Conservation (phyloP, 1,140 invertebrate genomes). For the Leptoteleia sp. region DNA sequence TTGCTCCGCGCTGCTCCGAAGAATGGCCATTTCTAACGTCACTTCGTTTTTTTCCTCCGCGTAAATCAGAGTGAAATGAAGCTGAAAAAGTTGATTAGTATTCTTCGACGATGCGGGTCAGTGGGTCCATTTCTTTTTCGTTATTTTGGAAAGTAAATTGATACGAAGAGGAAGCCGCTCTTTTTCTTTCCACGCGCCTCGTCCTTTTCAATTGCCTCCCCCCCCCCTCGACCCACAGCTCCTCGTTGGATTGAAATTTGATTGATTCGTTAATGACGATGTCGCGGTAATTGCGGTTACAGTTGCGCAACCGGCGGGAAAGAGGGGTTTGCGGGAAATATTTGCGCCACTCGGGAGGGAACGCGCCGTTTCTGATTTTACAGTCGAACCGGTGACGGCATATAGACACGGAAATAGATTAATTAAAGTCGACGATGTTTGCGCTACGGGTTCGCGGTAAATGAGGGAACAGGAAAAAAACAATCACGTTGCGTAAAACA, state of each 20-base stretch:
- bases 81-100: constrained; percentile 29
- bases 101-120: constrained; percentile 27
- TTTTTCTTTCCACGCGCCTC: no score
- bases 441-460: constrained; percentile 16
- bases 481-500: constrained; percentile 37
- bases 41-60: no score
- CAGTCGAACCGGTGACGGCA: not conserved
- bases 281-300: no score
- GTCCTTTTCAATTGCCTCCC: no score
- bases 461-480: constrained; percentile 33
- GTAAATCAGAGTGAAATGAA: constrained; percentile 7
- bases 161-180: not conserved
- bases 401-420: constrained; percentile 25
- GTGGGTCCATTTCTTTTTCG: constrained; percentile 25
- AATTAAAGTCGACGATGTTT: constrained; percentile 23
- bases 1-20: no score
- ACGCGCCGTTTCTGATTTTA: constrained; percentile 5
- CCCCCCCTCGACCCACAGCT: no score
- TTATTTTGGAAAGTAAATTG: constrained; percentile 33
- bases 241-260: no score
- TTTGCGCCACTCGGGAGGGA: no score
- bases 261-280: no score
- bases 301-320: no score
- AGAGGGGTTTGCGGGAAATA: no score
- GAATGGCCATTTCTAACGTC: no score